A percentile compares a stretch with the other conserved stretches of the same genome.
Evolutionary conservation across 2,113 vertebrate species (phyloP).

Genomic region (Lepus europaeus): DNA sequence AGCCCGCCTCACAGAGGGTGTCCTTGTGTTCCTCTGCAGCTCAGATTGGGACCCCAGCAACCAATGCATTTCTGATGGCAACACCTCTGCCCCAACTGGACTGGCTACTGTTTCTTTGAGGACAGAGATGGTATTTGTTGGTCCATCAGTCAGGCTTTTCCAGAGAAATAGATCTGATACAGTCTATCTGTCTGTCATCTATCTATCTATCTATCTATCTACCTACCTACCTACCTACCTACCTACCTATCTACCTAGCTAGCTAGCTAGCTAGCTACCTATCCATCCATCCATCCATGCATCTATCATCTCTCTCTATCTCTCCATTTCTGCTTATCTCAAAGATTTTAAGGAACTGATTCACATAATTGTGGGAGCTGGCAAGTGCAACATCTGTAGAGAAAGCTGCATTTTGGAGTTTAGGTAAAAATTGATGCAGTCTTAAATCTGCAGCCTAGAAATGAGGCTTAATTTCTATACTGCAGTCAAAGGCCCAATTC

Average conservation of each 20-base stretch:
- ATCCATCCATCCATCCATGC: background rate
- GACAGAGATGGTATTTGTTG: background rate
- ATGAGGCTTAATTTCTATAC: background rate
- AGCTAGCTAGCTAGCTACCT: background rate
- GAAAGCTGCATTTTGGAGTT: background rate
- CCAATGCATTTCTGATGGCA: background rate
- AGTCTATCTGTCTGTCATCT: background rate
- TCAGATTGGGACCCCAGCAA: no score
- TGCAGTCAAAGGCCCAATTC: background rate
- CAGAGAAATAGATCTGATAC: background rate
- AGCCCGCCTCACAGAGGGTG: background rate
- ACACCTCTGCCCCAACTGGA: background rate
- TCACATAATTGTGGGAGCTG: background rate
- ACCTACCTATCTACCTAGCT: no score
- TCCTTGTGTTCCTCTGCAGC: background rate
- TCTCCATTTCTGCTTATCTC: no score
- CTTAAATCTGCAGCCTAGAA: background rate
- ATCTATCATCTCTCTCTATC: background rate
- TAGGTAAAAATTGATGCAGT: background rate
- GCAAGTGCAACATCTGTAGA: background rate
- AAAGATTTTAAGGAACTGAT: background rate
- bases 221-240: background rate
- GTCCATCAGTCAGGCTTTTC: background rate
- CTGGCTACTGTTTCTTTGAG: background rate
- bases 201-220: background rate